Base-by-base conservation (phyloP, 53 echinoderm and acorn worm species). In the Astropecten irregularis region DNA sequence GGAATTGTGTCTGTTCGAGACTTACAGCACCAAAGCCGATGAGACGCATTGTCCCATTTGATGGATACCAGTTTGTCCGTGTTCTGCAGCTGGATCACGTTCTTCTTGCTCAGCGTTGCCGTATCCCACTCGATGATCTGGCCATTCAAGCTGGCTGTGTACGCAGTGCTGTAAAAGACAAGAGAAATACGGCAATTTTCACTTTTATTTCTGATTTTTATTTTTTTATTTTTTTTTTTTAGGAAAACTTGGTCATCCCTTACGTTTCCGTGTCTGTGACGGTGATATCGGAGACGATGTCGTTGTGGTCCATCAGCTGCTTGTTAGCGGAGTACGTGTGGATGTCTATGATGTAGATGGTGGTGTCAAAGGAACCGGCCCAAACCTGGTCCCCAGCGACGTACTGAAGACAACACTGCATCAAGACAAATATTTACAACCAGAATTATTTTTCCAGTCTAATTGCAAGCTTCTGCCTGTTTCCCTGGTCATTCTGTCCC, bases 21-120 rank as follows among this genome's bases (percentile, higher is more conserved):
- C 97, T 96, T 71, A 96, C 96, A 96, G 92, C 97, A 96, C 97
- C 97, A 96, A 0, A 96, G 85, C 49, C 88, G 88, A 13, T 70
- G 68, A 14, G 56, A 58, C 11, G 31, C 18, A 46, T 89, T 74
- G 40, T 93, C 56, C 73, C 89, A 92, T 26, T 84, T 89, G 76
- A 96, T 94, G 22, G 86, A 89, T 10, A 91, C 89, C 18, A 96
- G 84, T 3, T 89, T 96, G 40, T 88, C 86, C 8, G 83, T 83
- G 40, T 69, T 77, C 49, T 83, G 47, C 15, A 93, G 70, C 31
- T 89, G 81, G 21, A 96, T 88, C 29, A 67, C 58, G 0, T 84
- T 71, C 33, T 89, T 84, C 55, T 89, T 92, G 31, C 74, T 85
- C 49, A 96, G 82, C 28, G 92, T 89, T 20, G 81, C 77, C 0